Percentiles rank a stretch among this genome's conserved stretches.
phyloP scores from a whole-genome alignment of 1,140 invertebrate genomes.

The Contarinia nasturtii region DNA sequence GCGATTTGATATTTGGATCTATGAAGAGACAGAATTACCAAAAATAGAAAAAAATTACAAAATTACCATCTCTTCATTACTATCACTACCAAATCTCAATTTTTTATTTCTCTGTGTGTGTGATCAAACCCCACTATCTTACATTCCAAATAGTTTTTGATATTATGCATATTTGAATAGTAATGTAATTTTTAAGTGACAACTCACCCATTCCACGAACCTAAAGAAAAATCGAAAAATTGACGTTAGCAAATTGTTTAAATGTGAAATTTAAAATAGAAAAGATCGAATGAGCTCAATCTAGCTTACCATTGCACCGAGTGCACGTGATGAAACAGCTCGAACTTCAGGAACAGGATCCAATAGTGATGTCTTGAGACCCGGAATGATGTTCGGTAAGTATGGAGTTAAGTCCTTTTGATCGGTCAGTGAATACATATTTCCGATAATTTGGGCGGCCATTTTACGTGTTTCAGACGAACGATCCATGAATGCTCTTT shows the following conservation, averaged over 20 bases:
- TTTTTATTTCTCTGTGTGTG: no score
- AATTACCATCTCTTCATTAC: no score
- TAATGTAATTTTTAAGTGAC: conserved; percentile 84
- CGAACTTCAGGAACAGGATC: conserved; percentile 95
- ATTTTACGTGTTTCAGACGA: conserved; percentile 96
- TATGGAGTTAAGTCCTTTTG: conserved; percentile 97
- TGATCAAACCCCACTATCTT: no score
- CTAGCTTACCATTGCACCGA: conserved; percentile 82
- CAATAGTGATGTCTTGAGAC: conserved; percentile 84
- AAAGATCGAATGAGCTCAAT: not conserved
- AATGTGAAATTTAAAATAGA: no score
- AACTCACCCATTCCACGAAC: conserved; percentile 75
- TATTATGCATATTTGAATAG: no score
- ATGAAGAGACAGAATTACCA: no score
- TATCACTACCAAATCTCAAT: no score
- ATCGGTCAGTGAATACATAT: conserved; percentile 98
- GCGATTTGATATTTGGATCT: no score
- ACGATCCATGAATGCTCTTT: conserved; percentile 89
- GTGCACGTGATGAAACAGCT: conserved; percentile 77
- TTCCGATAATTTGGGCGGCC: conserved; percentile 98
- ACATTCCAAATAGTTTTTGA: no score
- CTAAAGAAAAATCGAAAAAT: conserved; percentile 18
- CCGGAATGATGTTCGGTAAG: conserved; percentile 89
- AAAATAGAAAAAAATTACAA: no score
- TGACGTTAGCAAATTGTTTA: no score